Evolutionary conservation across 2,888 invertebrate species (phyloP), one percentile per base, ranked within the genome.

Genomic region (Melanostoma scalare): DNA sequence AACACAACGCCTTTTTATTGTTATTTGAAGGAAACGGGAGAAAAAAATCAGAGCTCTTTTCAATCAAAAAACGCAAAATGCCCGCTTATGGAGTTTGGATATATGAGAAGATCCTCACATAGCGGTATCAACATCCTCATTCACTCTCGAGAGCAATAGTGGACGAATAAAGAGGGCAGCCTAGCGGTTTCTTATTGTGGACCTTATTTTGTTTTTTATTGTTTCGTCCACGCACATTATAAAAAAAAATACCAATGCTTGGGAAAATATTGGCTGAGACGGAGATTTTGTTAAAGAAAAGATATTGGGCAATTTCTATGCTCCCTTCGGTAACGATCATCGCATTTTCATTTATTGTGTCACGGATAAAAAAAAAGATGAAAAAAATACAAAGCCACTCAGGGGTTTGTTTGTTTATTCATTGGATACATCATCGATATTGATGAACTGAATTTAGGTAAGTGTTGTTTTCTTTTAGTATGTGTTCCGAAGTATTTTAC

Each of bases 41-140:
- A 31, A 42, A 31, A 65, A 63, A 60, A 50, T 53, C 55, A 40
- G 63, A 53, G 50, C 42, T 71, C 78, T 53, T 75, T 84, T 79
- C 79, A 84, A 79, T 79, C 30, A 50, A 40, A 9, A 35, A 71
- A 79, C 78, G 79, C 82, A 75, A 84, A 84, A 79, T 84, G 79
- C 84, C 84, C 84, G 74, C 79, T 68, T 74, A 74, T 44, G 71
- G 44, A 65, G 71, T 81, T 79, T 79, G 20, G 84, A 84, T 84
- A 84, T 79, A 79, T 79, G 84, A 84, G 84, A 84, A 79, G 84
- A 84, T 84, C 74, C 71, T 65, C 61, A 63, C 38, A 61, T 84
- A 84, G 84, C 84, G 84, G 84, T 84, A 84, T 74, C 79, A 84
- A 84, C 84, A 84, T 84, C 79, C 79, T 84, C 74, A 84, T 79